Conservation (phyloP, 2,797 vertebrate species). For the Arremon aurantiirostris region DNA sequence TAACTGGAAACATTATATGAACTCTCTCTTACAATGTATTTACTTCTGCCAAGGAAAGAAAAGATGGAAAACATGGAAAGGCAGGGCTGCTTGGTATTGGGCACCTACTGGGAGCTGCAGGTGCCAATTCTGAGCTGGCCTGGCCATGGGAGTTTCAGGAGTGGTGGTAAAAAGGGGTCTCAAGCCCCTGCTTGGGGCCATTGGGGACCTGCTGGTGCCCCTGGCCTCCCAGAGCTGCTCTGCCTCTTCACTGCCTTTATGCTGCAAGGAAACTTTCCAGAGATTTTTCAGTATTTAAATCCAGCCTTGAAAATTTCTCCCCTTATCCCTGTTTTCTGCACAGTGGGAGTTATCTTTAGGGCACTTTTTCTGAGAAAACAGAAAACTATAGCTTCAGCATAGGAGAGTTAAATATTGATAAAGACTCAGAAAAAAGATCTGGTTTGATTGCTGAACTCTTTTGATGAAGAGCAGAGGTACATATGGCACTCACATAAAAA, state of each 20-base stretch:
- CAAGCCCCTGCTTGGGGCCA: rapidly evolving
- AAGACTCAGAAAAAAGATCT: neutral
- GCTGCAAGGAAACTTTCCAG: neutral
- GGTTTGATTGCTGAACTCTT: neutral
- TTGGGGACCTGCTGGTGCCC: neutral
- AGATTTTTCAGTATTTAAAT: neutral
- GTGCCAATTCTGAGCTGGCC: neutral
- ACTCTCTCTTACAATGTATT: neutral
- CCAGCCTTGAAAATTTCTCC: neutral
- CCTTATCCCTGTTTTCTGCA: neutral
- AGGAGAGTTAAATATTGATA: neutral
- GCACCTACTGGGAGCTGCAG: neutral
- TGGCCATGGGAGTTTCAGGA: neutral
- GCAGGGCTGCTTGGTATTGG: rapidly evolving
- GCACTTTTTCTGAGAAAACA: neutral
- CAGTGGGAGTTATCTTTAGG: neutral
- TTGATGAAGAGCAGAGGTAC: neutral
- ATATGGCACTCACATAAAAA: neutral
- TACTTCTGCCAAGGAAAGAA: neutral
- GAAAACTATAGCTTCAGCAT: neutral
- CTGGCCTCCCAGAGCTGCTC: neutral
- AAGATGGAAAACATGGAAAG: neutral
- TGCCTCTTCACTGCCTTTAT: neutral
- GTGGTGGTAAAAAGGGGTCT: neutral
- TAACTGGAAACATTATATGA: neutral